Percentiles rank a stretch among this genome's conserved stretches.
Evolutionary conservation across 1,140 invertebrate genomes (phyloP).

Genomic region (Lasioglossum albipes): DNA sequence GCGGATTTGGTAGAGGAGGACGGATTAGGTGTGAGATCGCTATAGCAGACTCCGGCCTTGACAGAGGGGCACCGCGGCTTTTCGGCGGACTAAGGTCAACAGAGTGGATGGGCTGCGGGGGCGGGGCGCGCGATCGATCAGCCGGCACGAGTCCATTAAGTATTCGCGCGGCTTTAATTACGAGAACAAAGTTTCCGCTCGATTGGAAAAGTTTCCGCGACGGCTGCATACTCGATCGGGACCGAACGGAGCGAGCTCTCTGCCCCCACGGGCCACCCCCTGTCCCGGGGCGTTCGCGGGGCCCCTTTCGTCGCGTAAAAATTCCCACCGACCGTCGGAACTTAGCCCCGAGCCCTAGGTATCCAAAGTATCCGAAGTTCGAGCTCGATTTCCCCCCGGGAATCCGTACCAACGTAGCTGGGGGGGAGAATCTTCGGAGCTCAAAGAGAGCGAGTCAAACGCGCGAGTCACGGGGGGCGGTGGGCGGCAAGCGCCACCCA

Average conservation of each 20-base stretch:
- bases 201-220: constrained; percentile 79
- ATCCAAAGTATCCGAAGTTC: constrained; percentile 30
- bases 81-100: too few relatives aligned
- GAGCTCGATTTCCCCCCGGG: constrained; percentile 11
- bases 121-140: constrained; percentile 28
- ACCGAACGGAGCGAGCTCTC: background rate
- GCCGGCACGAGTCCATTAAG: constrained; percentile 74
- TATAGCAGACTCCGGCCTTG: background rate
- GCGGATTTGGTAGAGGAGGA: too few relatives aligned
- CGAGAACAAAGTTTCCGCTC: constrained; percentile 78
- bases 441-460: constrained; percentile 15
- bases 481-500: too few relatives aligned
- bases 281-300: too few relatives aligned
- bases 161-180: constrained; percentile 79
- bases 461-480: background rate
- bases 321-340: constrained; percentile 16
- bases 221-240: constrained; percentile 76
- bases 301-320: constrained; percentile 26
- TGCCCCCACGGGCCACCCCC: too few relatives aligned
- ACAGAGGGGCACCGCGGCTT: background rate
- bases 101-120: too few relatives aligned
- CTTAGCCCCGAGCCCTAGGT: background rate
- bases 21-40: too few relatives aligned
- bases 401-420: background rate
- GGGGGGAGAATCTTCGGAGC: background rate